phyloP scores from a whole-genome alignment of 2,113 vertebrate species.

The Daubentonia madagascariensis region DNA sequence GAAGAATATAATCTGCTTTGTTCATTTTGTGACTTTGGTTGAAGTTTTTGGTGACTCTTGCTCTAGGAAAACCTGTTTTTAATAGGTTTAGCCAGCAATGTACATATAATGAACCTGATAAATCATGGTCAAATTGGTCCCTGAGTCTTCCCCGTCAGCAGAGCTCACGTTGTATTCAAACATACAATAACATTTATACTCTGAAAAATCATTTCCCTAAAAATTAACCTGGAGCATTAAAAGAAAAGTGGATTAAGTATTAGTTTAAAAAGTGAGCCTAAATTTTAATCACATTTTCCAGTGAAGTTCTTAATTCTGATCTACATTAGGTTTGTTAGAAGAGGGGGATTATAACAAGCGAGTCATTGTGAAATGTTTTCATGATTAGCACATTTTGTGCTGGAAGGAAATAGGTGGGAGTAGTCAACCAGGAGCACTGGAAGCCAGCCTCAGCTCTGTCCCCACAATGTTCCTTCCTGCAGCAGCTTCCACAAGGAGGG shows the following conservation, averaged over 20 bases:
- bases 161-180: not conserved
- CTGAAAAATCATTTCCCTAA: not conserved
- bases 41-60: not conserved
- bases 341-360: conserved; percentile 46
- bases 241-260: not conserved
- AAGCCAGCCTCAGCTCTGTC: conserved; percentile 21
- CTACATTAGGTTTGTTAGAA: conserved; percentile 34
- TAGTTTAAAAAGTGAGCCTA: conserved; percentile 47
- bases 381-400: conserved; percentile 63
- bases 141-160: not conserved
- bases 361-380: conserved; percentile 63
- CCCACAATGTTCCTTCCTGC: conserved; percentile 12
- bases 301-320: conserved; percentile 44
- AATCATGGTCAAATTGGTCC: not conserved
- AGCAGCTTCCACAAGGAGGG: not conserved
- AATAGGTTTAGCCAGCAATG: not conserved
- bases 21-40: not conserved
- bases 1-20: not conserved
- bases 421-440: conserved; percentile 39
- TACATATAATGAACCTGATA: not conserved
- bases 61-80: not conserved
- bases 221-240: not conserved
- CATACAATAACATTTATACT: not conserved
- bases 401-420: conserved; percentile 69
- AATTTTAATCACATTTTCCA: conserved; percentile 23